These are phyloP conservation scores for Argyra leucocephala DNA, from an alignment of 2,888 invertebrate species.

Conservation along the genomic window DNA sequence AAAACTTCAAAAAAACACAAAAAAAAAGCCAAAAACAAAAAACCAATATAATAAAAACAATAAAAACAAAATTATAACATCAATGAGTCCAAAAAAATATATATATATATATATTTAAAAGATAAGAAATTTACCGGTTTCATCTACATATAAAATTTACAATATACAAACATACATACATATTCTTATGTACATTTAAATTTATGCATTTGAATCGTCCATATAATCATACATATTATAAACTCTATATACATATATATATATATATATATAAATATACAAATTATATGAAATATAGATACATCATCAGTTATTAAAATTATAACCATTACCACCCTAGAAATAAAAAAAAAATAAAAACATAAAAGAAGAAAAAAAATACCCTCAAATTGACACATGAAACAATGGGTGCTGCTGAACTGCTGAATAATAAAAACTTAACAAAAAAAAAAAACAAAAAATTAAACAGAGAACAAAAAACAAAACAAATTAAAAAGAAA, in stretches of 20 bases:
- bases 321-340: slow-evolving; percentile 1
- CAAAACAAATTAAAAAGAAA: background rate
- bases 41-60: background rate
- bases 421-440: slow-evolving; percentile 1
- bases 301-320: slow-evolving; percentile 2
- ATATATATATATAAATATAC: background rate
- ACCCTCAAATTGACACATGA: slow-evolving; percentile 6
- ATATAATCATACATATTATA: background rate
- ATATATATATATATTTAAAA: too few relatives aligned
- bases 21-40: background rate
- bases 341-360: background rate
- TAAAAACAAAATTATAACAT: background rate
- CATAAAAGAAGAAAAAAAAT: background rate
- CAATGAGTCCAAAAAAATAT: background rate
- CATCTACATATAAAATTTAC: background rate
- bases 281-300: background rate
- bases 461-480: background rate
- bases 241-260: background rate
- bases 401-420: slow-evolving; percentile 5
- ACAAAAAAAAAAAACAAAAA: background rate
- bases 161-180: background rate
- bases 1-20: background rate
- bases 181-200: background rate
- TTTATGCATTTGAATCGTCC: too few relatives aligned
- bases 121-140: slow-evolving; percentile 6